phyloP scores from a whole-genome alignment of 1,140 invertebrate genomes.

The Drosophila nikananu region DNA sequence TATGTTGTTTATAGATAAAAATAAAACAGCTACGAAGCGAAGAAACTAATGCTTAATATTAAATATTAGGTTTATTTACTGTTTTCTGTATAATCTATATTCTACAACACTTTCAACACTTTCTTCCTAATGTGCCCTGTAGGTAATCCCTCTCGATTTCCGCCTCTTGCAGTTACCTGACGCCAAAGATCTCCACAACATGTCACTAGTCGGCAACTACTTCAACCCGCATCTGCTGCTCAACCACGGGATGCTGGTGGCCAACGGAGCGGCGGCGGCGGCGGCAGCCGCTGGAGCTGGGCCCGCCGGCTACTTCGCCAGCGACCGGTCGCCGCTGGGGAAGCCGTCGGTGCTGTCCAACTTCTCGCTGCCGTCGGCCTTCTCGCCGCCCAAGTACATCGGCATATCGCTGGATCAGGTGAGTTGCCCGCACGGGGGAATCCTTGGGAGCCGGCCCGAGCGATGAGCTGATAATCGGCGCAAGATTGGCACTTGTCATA shows the following conservation, averaged over 20 bases:
- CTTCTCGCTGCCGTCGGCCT: conserved; percentile 84
- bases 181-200: conserved; percentile 85
- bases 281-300: conserved; percentile 66
- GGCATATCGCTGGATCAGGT: conserved; percentile 85
- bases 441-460: neutral
- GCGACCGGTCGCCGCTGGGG: conserved; percentile 73
- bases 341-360: conserved; percentile 85
- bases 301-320: conserved; percentile 80
- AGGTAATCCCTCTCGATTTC: conserved; percentile 27
- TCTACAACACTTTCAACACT: conserved; percentile 22
- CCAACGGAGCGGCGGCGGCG: conserved; percentile 71
- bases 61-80: neutral
- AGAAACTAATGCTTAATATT: neutral
- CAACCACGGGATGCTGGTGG: conserved; percentile 83
- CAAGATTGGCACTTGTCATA: conserved; percentile 78
- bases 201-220: conserved; percentile 85
- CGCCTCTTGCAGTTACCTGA: conserved; percentile 79
- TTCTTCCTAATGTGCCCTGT: conserved; percentile 7
- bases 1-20: too few relatives aligned
- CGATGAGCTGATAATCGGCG: conserved; percentile 44
- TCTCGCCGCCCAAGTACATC: conserved; percentile 85
- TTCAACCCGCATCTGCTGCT: conserved; percentile 85
- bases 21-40: neutral
- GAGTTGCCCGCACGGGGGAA: conserved; percentile 22
- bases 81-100: neutral